phyloP scores from a whole-genome alignment of 1,140 invertebrate genomes.

The Papilio dardanus region DNA sequence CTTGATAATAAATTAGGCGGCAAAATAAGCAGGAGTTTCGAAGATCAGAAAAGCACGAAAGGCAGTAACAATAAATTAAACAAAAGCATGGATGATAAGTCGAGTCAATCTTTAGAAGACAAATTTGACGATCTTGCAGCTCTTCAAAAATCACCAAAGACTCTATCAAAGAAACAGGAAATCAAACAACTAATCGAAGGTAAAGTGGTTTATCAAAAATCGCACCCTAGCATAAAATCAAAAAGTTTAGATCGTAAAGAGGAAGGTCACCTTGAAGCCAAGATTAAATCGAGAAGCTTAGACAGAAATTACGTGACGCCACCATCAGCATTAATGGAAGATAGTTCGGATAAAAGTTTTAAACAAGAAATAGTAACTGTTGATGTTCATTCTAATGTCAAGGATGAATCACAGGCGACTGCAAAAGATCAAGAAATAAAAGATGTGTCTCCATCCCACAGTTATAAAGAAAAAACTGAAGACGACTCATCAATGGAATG shows the following conservation, averaged over 20 bases:
- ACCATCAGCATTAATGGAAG: constrained; percentile 54
- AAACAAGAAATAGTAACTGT: constrained; percentile 81
- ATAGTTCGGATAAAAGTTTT: constrained; percentile 62
- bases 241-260: constrained; percentile 83
- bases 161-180: constrained; percentile 84
- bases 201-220: constrained; percentile 83
- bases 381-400: constrained; percentile 70
- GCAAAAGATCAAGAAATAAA: constrained; percentile 68
- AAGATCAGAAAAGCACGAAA: constrained; percentile 83
- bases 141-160: constrained; percentile 84
- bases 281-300: constrained; percentile 85
- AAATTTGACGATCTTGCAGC: constrained; percentile 82
- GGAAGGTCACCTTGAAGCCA: constrained; percentile 78
- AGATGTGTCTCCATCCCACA: constrained; percentile 70
- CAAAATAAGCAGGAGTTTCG: constrained; percentile 87
- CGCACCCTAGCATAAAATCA: constrained; percentile 81
- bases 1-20: constrained; percentile 85
- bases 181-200: constrained; percentile 85
- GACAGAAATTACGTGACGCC: constrained; percentile 81
- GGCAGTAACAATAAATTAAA: constrained; percentile 79
- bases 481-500: constrained; percentile 78
- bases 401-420: constrained; percentile 70
- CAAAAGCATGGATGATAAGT: constrained; percentile 84
- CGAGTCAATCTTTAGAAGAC: constrained; percentile 84
- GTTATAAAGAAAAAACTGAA: constrained; percentile 75